Conservation (phyloP, 2,113 vertebrate genomes). For the Toxostoma redivivum region DNA sequence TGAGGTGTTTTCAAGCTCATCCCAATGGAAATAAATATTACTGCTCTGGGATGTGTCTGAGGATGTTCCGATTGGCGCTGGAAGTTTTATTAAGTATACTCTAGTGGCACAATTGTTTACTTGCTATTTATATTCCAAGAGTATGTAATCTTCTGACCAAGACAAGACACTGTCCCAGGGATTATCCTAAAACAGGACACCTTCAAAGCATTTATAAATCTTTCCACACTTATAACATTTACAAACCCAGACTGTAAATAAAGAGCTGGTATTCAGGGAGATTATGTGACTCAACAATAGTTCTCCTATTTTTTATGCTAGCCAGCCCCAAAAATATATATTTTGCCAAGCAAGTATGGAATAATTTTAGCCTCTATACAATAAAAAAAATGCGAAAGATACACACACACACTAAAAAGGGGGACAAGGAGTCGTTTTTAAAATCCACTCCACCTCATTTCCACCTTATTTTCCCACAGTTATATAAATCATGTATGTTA, state of each 20-base stretch:
- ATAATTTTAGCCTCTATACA: neutral
- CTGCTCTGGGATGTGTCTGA: neutral
- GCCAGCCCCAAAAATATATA: neutral
- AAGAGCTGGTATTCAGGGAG: neutral
- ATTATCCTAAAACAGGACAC: neutral
- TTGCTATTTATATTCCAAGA: neutral
- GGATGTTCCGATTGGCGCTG: neutral
- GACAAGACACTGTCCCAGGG: neutral
- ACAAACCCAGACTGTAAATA: neutral
- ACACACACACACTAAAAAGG: rapidly evolving
- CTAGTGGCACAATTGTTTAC: neutral
- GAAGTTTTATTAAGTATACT: neutral
- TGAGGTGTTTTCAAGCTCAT: neutral
- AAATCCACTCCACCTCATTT: neutral
- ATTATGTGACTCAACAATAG: neutral
- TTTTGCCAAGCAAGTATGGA: neutral
- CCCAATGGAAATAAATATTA: neutral
- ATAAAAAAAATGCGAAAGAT: neutral
- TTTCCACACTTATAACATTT: neutral
- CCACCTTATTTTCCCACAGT: neutral
- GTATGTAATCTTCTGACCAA: neutral
- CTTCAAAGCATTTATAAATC: neutral
- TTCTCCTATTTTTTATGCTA: neutral
- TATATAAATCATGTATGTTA: too few species aligned
- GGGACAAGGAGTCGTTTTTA: neutral